These are phyloP conservation scores for Steinernema khuongi DNA, from an alignment of 1,140 invertebrate species.

Conservation along the genomic window DNA sequence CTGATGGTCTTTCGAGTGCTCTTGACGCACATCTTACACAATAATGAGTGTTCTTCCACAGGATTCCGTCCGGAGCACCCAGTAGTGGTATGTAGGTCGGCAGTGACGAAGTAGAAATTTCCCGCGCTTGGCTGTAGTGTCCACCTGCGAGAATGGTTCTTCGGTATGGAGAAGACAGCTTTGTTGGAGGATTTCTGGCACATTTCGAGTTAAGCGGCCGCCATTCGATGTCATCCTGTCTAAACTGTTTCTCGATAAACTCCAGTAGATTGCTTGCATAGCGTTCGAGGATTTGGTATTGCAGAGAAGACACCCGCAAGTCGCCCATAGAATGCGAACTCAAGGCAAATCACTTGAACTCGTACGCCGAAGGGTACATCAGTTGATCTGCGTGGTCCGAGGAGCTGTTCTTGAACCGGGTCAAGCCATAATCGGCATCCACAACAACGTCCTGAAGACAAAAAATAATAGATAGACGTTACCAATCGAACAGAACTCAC, in stretches of 20 bases:
- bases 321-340: not conserved
- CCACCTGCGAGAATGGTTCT: not conserved
- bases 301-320: not conserved
- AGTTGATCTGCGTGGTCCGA: not conserved
- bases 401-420: conserved; percentile 3
- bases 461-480: not conserved
- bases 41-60: not conserved
- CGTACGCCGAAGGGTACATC: not conserved
- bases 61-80: not conserved
- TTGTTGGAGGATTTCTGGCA: not conserved
- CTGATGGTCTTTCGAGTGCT: not conserved
- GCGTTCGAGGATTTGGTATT: not conserved
- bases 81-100: not conserved
- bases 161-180: not conserved
- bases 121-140: not conserved
- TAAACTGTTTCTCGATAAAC: not conserved
- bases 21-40: not conserved
- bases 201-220: not conserved
- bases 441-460: not conserved
- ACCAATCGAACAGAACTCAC: not conserved
- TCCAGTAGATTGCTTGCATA: not conserved
- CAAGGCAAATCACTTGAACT: conserved; percentile 2
- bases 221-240: not conserved
- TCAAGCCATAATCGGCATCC: not conserved
- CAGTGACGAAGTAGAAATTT: not conserved